Evolutionary conservation across 2,888 invertebrate species (phyloP), one percentile per base, ranked within the genome.

Genomic region (Drosophila prolongata): DNA sequence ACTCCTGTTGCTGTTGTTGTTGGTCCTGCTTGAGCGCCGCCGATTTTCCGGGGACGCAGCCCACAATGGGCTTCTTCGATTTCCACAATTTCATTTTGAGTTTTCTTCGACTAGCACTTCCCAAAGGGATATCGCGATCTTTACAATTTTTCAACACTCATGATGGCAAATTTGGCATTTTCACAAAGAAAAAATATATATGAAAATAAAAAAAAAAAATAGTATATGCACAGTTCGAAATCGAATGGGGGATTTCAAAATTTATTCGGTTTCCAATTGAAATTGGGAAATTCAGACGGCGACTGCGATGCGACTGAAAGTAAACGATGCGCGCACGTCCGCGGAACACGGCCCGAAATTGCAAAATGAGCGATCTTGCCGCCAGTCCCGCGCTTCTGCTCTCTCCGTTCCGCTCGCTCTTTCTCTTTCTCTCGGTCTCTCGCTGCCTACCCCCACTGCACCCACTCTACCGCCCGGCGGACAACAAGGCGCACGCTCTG

Each of bases 21-120:
- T 81, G 90, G 14, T 92, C 91, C 77, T 81, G 90, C 75, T 91
- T 91, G 34, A 89, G 71, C 46, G 81, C 81, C 27, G 78, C 87
- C 43, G 91, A 90, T 74, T 91, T 92, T 68, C 92, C 92, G 34
- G 92, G 91, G 56, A 92, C 92, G 82, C 92, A 92, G 80, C 92
- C 92, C 43, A 91, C 91, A 56, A 91, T 91, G 60, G 92, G 91
- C 64, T 92, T 92, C 75, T 92, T 92, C 3, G 92, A 90, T 79
- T 92, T 92, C 92, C 92, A 92, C 87, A 92, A 79, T 85, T 92
- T 92, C 92, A 92, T 92, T 76, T 60, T 60, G 52, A 37, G 34
- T 55, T 44, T 40, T 27, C 14, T 47, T 30, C n/a, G 30, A 14
- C 27, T 46, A 49, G 4, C 38, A 55, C 13, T 58, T 57, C 35